These are phyloP conservation scores for Auanema freiburgensis DNA, from an alignment of 2,888 invertebrate genomes.

Conservation along the genomic window DNA sequence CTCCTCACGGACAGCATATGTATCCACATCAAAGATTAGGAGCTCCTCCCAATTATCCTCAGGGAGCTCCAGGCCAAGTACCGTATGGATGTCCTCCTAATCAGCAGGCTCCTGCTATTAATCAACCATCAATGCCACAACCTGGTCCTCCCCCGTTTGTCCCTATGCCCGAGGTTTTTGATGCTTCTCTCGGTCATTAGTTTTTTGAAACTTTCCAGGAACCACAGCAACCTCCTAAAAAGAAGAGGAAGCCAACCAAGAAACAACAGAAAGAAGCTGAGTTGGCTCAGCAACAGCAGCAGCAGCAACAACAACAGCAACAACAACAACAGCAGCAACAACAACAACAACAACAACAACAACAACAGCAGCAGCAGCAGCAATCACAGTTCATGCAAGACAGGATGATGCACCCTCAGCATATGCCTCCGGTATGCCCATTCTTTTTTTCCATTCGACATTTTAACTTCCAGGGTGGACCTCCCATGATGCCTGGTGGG, in stretches of 20 bases:
- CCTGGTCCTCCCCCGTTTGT: conserved; percentile 1
- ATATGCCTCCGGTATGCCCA: conserved; percentile 3
- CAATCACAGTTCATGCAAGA: conserved; percentile 25
- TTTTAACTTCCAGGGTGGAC: conserved; percentile 1
- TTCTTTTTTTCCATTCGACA: neutral
- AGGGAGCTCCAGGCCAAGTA: conserved; percentile 10
- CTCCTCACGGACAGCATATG: too few relatives aligned
- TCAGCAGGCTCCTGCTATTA: neutral
- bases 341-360: conserved; percentile 17
- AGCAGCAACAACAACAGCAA: conserved; percentile 23
- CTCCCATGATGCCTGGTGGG: conserved; percentile 17
- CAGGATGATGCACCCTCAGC: conserved; percentile 17
- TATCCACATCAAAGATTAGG: too few relatives aligned
- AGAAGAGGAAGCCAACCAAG: conserved; percentile 43
- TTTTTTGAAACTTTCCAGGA: neutral
- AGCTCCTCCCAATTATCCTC: too few relatives aligned
- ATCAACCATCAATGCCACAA: neutral
- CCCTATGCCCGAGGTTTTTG: conserved; percentile 6
- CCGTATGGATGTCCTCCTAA: too few relatives aligned
- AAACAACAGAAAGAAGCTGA: conserved; percentile 35
- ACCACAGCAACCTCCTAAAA: conserved; percentile 27
- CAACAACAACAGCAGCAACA: conserved; percentile 25
- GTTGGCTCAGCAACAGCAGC: conserved; percentile 14
- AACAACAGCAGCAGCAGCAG: conserved; percentile 16
- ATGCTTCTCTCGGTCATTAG: neutral